These are phyloP conservation scores for Pseudorasbora parva DNA, from an alignment of 2,113 vertebrate species.

Conservation along the genomic window DNA sequence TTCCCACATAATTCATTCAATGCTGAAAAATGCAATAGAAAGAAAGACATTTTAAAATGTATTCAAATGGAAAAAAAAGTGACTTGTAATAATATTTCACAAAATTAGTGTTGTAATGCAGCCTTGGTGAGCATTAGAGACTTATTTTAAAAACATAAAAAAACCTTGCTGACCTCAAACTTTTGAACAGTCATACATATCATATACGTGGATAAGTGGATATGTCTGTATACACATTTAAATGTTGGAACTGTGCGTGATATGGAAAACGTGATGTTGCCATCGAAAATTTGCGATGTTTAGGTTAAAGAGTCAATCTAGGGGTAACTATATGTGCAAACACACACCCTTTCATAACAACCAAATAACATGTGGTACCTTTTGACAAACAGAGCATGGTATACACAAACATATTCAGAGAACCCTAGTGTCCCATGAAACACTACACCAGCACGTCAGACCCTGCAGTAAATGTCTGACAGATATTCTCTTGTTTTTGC, in stretches of 20 bases:
- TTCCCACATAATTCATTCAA: background rate
- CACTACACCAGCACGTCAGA: conserved; percentile 47
- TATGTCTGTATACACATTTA: background rate
- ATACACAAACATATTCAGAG: conserved; percentile 57
- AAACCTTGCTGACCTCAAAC: background rate
- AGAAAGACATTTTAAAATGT: background rate
- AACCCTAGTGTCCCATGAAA: conserved; percentile 48
- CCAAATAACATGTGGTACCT: conserved; percentile 47
- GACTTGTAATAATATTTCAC: background rate
- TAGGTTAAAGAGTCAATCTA: conserved; percentile 42
- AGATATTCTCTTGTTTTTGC: conserved; percentile 12
- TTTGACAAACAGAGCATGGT: conserved; percentile 54
- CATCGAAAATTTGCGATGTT: conserved; percentile 35
- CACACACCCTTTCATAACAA: conserved; percentile 24
- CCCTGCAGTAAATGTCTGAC: conserved; percentile 1
- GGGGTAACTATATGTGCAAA: conserved; percentile 23
- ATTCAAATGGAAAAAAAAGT: background rate
- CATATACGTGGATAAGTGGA: background rate
- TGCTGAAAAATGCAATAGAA: background rate
- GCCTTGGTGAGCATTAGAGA: background rate
- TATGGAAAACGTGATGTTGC: background rate
- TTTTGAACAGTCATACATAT: background rate
- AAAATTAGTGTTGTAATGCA: background rate
- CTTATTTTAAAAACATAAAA: background rate
- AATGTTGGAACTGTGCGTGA: conserved; percentile 37